phyloP scores from a whole-genome alignment of 2,888 invertebrate genomes.

The Mongoloraphidia duomilia region DNA sequence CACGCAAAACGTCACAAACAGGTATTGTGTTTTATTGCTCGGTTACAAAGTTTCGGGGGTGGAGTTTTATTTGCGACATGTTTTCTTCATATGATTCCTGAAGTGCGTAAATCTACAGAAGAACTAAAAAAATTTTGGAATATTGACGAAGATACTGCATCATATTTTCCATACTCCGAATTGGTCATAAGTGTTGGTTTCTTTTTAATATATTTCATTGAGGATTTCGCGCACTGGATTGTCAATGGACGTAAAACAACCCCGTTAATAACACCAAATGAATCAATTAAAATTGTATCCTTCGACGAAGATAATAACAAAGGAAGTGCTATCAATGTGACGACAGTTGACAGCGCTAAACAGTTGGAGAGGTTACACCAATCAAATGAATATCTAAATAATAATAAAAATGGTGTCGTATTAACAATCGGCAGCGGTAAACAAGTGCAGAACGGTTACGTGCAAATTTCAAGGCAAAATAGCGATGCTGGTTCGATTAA shows the following conservation, averaged over 20 bases:
- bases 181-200: conserved; percentile 36
- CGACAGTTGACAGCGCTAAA: too few relatives aligned
- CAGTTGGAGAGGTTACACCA: too few relatives aligned
- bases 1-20: conserved; percentile 23
- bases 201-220: conserved; percentile 38
- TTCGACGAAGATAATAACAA: too few relatives aligned
- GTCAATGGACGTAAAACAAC: conserved; percentile 20
- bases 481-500: not conserved
- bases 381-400: too few relatives aligned
- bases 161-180: conserved; percentile 33
- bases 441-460: too few relatives aligned
- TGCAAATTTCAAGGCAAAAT: too few relatives aligned
- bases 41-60: conserved; percentile 36
- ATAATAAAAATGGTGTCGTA: too few relatives aligned
- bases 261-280: too few relatives aligned
- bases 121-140: conserved; percentile 20
- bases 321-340: too few relatives aligned
- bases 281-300: too few relatives aligned
- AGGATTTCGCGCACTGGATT: conserved; percentile 32
- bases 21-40: conserved; percentile 24
- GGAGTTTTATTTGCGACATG: conserved; percentile 42
- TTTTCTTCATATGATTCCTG: conserved; percentile 41
- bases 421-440: too few relatives aligned
- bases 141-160: conserved; percentile 17
- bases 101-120: conserved; percentile 31